Conservation (phyloP, 92 coral and sea anemone genomes). For the Micromussa lordhowensis region DNA sequence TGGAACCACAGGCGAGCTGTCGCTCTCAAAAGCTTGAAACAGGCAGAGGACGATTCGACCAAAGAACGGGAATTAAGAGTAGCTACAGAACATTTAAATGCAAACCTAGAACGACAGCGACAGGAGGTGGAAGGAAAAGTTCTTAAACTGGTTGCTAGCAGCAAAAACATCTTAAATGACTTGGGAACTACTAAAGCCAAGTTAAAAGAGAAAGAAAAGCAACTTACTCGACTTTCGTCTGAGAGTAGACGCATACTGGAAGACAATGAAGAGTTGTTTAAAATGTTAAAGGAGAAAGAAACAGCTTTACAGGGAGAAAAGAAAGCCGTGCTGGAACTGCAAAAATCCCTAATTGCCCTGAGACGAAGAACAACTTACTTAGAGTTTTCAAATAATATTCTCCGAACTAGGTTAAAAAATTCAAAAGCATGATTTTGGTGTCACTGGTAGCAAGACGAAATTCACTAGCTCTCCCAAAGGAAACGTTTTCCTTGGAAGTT, state of each 20-base stretch:
- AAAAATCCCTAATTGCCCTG: slow-evolving; percentile 1
- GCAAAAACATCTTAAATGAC: slow-evolving; percentile 5
- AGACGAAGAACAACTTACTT: slow-evolving; percentile 21
- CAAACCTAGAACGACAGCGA: slow-evolving; percentile 46
- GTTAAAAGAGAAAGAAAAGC: slow-evolving; percentile 13
- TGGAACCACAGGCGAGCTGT: slow-evolving; percentile 34
- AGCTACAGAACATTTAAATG: slow-evolving; percentile 33
- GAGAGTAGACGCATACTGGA: background rate
- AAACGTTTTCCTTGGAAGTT: background rate
- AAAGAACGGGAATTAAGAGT: slow-evolving; percentile 59
- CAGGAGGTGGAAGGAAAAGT: slow-evolving; percentile 55
- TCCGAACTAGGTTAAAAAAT: slow-evolving; percentile 7
- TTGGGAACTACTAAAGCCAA: slow-evolving; percentile 11
- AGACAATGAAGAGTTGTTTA: background rate
- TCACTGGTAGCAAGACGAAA: background rate
- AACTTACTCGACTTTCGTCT: background rate
- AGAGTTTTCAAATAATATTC: slow-evolving; percentile 18
- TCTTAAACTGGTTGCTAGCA: slow-evolving; percentile 25
- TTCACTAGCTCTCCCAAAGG: background rate
- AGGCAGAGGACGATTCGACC: slow-evolving; percentile 23
- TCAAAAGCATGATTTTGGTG: background rate
- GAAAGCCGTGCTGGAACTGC: slow-evolving; percentile 8
- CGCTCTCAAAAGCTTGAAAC: slow-evolving; percentile 54
- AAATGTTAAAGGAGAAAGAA: background rate
- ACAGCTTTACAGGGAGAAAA: background rate